Percentiles rank a stretch among this genome's conserved stretches.
Conservation (phyloP, 2,797 vertebrate genomes). For the Paguma larvata region DNA sequence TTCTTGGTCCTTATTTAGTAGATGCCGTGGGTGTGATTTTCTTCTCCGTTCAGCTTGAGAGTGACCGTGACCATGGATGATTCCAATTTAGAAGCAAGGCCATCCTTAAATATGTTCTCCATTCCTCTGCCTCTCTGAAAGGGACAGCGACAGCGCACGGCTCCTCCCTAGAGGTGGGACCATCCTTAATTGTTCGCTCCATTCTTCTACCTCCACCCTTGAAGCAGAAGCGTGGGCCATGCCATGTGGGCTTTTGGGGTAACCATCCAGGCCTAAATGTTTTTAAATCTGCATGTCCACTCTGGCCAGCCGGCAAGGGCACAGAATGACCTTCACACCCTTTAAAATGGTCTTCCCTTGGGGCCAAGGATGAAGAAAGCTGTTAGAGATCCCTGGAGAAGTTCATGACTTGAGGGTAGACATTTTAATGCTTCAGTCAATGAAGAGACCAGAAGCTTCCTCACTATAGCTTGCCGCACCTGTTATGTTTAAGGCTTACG, state of each 20-base stretch:
- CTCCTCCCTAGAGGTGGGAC: background rate
- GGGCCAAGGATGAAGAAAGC: background rate
- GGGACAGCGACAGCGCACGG: background rate
- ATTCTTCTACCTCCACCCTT: background rate
- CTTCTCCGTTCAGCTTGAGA: conserved; percentile 31
- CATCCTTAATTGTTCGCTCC: background rate
- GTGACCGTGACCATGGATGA: background rate
- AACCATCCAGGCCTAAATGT: background rate
- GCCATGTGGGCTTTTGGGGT: background rate
- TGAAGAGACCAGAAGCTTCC: background rate
- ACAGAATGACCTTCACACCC: background rate
- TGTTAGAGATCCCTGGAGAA: background rate
- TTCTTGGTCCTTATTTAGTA: conserved; percentile 20
- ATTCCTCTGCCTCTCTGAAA: background rate
- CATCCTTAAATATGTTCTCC: background rate
- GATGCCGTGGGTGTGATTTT: conserved; percentile 31
- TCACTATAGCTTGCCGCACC: background rate
- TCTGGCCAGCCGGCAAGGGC: background rate
- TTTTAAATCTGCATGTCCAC: background rate
- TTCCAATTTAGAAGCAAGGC: background rate
- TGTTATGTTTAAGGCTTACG: background rate
- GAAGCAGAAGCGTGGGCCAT: background rate
- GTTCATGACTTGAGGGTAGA: background rate
- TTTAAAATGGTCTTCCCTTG: background rate
- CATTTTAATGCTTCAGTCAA: background rate